A percentile compares a stretch with the other conserved stretches of the same genome.
Evolutionary conservation across 2,888 invertebrate genomes (phyloP).

Genomic region (Drosophila nigritarsus): DNA sequence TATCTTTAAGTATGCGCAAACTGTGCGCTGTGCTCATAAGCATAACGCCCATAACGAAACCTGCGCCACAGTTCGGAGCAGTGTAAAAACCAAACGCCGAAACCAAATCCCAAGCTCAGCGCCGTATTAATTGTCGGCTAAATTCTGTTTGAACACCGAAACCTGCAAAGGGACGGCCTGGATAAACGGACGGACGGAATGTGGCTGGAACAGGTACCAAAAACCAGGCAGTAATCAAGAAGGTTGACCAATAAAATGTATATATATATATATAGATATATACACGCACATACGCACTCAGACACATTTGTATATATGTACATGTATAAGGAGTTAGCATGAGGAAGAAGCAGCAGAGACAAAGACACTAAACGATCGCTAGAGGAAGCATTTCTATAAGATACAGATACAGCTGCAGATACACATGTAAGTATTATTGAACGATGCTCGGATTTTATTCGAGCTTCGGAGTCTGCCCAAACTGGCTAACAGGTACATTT

Average conservation of each 20-base stretch:
- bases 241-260: constrained; percentile 53
- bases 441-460: constrained; percentile 28
- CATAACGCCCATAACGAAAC: constrained; percentile 64
- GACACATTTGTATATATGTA: not conserved
- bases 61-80: constrained; percentile 24
- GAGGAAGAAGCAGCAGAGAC: constrained; percentile 8
- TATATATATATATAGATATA: constrained; percentile 1
- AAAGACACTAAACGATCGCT: constrained; percentile 20
- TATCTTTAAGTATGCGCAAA: constrained; percentile 58
- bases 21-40: constrained; percentile 54
- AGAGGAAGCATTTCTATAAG: constrained; percentile 30
- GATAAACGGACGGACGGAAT: constrained; percentile 21
- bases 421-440: constrained; percentile 26
- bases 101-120: constrained; percentile 53
- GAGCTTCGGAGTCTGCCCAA: constrained; percentile 14
- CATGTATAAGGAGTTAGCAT: not conserved
- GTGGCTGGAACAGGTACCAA: constrained; percentile 51
- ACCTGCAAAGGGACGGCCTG: constrained; percentile 37
- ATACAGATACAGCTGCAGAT: constrained; percentile 27
- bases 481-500: constrained; percentile 62
- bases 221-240: constrained; percentile 39
- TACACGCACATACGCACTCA: not conserved
- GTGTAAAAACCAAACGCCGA: constrained; percentile 12
- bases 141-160: constrained; percentile 72
- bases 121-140: constrained; percentile 77